These are phyloP conservation scores for Eulemur coronatus DNA, from an alignment of 2,797 vertebrate species.

Conservation along the genomic window DNA sequence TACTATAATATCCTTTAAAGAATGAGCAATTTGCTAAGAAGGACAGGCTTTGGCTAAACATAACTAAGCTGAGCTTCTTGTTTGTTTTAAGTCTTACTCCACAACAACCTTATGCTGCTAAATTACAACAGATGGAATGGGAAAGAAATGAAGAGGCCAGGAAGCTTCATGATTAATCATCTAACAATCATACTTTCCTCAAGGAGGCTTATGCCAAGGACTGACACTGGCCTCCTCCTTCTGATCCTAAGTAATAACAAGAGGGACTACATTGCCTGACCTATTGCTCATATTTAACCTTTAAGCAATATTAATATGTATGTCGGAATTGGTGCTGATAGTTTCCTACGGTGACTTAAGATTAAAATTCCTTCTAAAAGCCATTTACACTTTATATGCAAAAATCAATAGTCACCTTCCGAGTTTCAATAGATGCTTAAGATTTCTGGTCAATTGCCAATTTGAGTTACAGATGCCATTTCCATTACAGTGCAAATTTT, in stretches of 20 bases:
- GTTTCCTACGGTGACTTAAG: neutral
- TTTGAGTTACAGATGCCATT: constrained; percentile 63
- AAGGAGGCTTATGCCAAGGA: neutral
- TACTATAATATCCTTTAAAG: neutral
- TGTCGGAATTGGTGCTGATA: neutral
- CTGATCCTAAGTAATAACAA: neutral
- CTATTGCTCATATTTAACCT: constrained; percentile 6
- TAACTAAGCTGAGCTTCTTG: neutral
- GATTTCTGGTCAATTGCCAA: constrained; percentile 44
- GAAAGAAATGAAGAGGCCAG: neutral
- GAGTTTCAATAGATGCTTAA: constrained; percentile 46
- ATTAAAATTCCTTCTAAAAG: constrained; percentile 30
- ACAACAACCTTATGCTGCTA: neutral
- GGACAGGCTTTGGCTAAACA: neutral
- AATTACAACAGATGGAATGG: neutral
- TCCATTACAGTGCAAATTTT: constrained; percentile 74
- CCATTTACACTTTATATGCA: constrained; percentile 8
- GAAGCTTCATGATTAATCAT: constrained; percentile 11
- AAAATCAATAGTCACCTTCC: constrained; percentile 56
- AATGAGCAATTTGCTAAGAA: neutral
- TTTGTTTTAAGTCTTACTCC: constrained; percentile 18
- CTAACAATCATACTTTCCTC: constrained; percentile 6
- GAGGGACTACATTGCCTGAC: neutral
- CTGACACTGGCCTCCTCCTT: neutral
- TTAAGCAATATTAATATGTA: neutral